Evolutionary conservation across 2,113 vertebrate genomes (phyloP).

Genomic region (Crypturellus undulatus): DNA sequence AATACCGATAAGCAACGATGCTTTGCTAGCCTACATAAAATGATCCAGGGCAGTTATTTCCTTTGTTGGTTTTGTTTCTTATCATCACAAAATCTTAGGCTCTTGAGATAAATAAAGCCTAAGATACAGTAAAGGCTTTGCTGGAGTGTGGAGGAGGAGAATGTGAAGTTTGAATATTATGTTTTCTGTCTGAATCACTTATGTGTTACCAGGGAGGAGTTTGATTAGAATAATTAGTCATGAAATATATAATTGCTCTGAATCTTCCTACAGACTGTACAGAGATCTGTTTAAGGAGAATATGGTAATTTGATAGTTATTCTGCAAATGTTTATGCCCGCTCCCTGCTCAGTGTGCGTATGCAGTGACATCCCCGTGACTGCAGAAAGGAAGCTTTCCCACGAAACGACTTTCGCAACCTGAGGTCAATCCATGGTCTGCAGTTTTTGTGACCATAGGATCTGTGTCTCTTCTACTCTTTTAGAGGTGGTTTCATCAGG

Average conservation of each 20-base stretch:
- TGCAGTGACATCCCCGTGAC: not conserved
- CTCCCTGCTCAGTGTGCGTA: not conserved
- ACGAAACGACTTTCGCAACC: not conserved
- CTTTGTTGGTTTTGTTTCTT: not conserved
- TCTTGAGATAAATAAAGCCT: conserved; percentile 39
- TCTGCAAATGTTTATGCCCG: not conserved
- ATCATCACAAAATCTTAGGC: not conserved
- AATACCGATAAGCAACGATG: not conserved
- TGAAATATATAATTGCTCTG: conserved; percentile 53
- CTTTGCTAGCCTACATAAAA: not conserved
- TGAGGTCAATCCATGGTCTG: not conserved
- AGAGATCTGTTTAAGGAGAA: conserved; percentile 43
- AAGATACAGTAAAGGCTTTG: not conserved
- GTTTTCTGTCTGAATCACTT: conserved; percentile 63
- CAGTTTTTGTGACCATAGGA: rapidly evolving
- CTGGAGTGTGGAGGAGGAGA: conserved; percentile 45
- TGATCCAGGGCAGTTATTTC: not conserved
- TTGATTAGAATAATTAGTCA: conserved; percentile 71
- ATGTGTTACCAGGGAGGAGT: conserved; percentile 46
- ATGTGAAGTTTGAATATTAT: conserved; percentile 59
- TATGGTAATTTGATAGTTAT: conserved; percentile 47
- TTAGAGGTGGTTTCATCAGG: not conserved
- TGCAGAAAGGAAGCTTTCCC: not conserved
- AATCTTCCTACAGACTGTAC: conserved; percentile 25
- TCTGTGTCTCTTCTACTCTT: not conserved